Evolutionary conservation across 2,888 invertebrate genomes (phyloP), one percentile per base, ranked within the genome.

Genomic region (Papilio demoleus): DNA sequence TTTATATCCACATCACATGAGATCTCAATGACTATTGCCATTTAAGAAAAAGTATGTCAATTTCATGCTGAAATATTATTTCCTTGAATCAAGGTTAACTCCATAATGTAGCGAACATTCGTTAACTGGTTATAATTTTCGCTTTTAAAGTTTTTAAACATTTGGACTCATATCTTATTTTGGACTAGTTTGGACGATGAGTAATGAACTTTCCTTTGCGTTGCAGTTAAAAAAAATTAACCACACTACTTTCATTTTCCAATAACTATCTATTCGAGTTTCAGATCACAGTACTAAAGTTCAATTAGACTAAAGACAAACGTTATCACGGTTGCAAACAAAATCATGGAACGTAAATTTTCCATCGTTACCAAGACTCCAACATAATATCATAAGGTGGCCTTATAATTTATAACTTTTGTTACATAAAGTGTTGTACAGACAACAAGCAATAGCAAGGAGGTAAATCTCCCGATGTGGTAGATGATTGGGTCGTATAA

Each of bases 401-500:
- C 60, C 45, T 31, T 45, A 58, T 62, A 62, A 42, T 63, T 64
- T 64, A 62, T 67, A 34, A 45, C 59, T 50, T 19, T 27, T 58
- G 40, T 68, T 68, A 59, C 50, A 68, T 69, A 78, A 79, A 81
- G 80, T 66, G 40, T 36, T 58, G 59, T 66, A 67, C 71, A 68
- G 65, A 67, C 76, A 75, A 67, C 71, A 68, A 63, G 65, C 76
- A 75, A 82, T 78, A 76, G 77, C 76, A 75, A 70, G 74, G 77
- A 81, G 79, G 78, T 82, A 82, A 81, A 83, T 82, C 82, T 79
- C 76, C 76, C 76, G 79, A 82, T 82, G 84, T 80, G 75, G 80
- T 76, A 81, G 82, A 82, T 81, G 87, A 86, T 87, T 84, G 84
- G 81, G 79, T 77, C 71, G 75, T 90, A 92, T 89, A 86, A 88